Percentiles rank a stretch among this genome's conserved stretches.
These are phyloP conservation scores for Drosophila ironensis DNA, from an alignment of 1,140 invertebrate species.

Conservation along the genomic window DNA sequence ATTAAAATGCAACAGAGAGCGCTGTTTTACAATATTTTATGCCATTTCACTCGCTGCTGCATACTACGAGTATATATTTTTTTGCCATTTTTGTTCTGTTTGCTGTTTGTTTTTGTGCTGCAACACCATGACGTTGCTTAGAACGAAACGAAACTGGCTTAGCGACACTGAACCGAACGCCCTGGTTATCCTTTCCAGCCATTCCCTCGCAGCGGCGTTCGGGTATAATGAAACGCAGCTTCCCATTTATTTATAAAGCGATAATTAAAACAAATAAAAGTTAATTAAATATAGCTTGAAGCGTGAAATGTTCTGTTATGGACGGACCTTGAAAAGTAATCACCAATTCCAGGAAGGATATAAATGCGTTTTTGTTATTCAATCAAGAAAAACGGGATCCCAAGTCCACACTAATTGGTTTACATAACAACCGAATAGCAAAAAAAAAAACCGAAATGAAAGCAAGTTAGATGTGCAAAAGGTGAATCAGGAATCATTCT, in stretches of 20 bases:
- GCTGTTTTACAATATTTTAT: slow-evolving; percentile 60
- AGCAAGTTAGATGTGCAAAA: not conserved
- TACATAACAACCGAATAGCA: slow-evolving; percentile 32
- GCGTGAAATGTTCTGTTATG: slow-evolving; percentile 6
- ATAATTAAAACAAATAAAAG: slow-evolving; percentile 60
- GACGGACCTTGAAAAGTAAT: not conserved
- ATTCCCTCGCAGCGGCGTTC: slow-evolving; percentile 2
- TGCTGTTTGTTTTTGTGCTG: slow-evolving; percentile 3
- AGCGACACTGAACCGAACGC: slow-evolving; percentile 4
- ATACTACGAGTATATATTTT: slow-evolving; percentile 4
- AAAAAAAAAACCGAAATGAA: not conserved
- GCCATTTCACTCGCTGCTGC: slow-evolving; percentile 28
- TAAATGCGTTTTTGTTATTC: not conserved
- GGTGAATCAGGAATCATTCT: slow-evolving; percentile 31
- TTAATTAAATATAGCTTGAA: slow-evolving; percentile 48
- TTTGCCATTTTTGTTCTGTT: slow-evolving; percentile 11
- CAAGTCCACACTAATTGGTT: slow-evolving; percentile 33
- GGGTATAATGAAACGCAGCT: slow-evolving; percentile 20
- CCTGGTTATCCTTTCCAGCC: not conserved
- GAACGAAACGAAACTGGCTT: slow-evolving; percentile 26
- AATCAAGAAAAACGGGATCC: slow-evolving; percentile 19
- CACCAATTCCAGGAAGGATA: not conserved
- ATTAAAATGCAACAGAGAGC: slow-evolving; percentile 58
- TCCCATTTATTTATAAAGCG: slow-evolving; percentile 21
- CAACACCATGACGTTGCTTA: slow-evolving; percentile 30